Evolutionary conservation across 2,888 invertebrate genomes (phyloP), one percentile per base, ranked within the genome.

Genomic region (Cetonia aurata): DNA sequence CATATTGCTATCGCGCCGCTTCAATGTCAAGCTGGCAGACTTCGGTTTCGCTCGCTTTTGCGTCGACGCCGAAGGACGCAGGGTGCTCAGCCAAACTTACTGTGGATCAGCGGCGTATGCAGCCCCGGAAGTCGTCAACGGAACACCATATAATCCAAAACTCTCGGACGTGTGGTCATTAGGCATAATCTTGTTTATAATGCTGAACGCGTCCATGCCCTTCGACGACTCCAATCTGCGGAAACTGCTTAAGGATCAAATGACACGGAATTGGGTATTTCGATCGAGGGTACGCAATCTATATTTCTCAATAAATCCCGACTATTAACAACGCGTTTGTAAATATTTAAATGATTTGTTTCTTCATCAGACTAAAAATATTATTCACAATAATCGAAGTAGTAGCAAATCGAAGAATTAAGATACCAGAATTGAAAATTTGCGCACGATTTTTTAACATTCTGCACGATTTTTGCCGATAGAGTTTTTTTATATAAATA

Each of bases 71-170:
- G 89, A 89, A 60, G 94, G 94, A 60, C 88, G 91, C 67, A 87
- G 93, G 44, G 90, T 94, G 4, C 88, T 95, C 69, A 96, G 96
- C 79, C 90, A 93, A 82, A 97, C 98, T 0, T 98, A 94, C 81
- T 98, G 98, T 82, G 98, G 98, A n/a, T 97, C 96, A 3, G 96
- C 96, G 1, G 96, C 97, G 0, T 98, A 98, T 83, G 98, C 97
- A 0, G 96, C 98, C 0, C 98, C 98, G 0, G 98, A 98, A 86
- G 94, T 73, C 1, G 93, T 98, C 53, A 92, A 93, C 80, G 96
- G 96, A 3, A 92, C 91, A 1, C 94, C 95, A 0, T 96, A 95
- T 83, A 94, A 96, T 84, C 95, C 95, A 0, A 95, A 94, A 84
- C 84, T 94, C 74, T 93, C 95, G 12, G 98, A 98, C 82, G 93